phyloP scores from a whole-genome alignment of 1,140 invertebrate genomes.

The Melanaphis sacchari region DNA sequence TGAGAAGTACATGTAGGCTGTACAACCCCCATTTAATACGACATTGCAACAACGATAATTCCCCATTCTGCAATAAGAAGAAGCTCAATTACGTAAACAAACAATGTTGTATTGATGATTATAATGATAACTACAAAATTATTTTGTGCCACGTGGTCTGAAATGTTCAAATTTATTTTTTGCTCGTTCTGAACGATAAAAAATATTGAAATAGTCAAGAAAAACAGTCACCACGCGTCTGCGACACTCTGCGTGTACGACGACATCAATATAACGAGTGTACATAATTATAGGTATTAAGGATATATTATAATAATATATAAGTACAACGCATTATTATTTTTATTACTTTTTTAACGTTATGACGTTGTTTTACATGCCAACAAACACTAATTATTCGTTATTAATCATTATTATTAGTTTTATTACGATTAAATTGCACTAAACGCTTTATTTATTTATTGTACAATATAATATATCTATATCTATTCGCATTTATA shows the following conservation, averaged over 20 bases:
- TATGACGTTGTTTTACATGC: slow-evolving; percentile 5
- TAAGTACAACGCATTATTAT: not conserved
- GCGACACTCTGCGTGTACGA: too few relatives aligned
- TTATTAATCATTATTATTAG: not conserved
- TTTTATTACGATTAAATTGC: not conserved
- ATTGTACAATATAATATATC: not conserved
- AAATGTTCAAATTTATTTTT: not conserved
- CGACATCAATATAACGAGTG: not conserved
- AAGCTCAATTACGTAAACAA: too few relatives aligned
- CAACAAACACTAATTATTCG: not conserved
- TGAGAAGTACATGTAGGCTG: not conserved
- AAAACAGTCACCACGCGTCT: not conserved
- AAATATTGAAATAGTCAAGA: not conserved
- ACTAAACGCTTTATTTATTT: not conserved
- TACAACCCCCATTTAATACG: too few relatives aligned
- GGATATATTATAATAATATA: not conserved
- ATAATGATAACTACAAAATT: not conserved
- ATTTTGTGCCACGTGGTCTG: not conserved
- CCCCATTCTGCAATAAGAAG: not conserved
- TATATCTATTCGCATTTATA: not conserved
- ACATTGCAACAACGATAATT: not conserved
- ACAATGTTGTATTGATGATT: not conserved
- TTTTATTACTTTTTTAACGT: not conserved
- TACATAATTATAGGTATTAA: not conserved
- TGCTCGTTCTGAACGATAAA: not conserved